Base-by-base conservation (phyloP, 2,888 invertebrate species). In the Uropetala carovei region DNA sequence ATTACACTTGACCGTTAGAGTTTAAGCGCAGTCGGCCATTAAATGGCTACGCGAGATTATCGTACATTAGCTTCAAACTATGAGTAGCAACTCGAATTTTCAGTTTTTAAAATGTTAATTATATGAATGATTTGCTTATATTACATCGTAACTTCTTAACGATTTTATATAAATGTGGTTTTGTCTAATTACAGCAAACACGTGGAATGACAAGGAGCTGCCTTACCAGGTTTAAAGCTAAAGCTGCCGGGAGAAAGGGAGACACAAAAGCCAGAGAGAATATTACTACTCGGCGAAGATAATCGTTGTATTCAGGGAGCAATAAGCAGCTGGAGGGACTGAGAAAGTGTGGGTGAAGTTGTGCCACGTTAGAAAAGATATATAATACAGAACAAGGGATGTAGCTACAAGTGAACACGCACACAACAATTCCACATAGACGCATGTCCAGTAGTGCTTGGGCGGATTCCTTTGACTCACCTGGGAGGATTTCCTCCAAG, bases 201-300 rank as follows among this genome's bases (percentile, higher is more conserved):
- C 92, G 83, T 92, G 92, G 92, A 92, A 82, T 27, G 92, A 92
- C 11, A 86, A 82, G 81, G 92, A 92, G 60, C 82, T 89, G 18
- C 91, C 92, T 14, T 92, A 91, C 92, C 92, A 81, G 58, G 92
- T 92, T 82, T 92, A 91, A 83, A 58, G 58, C 85, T n/a, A 10
- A 57, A 11, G 59, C 27, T 22, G 9, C 59, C 16, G 30, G 14
- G 60, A 27, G 27, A 27, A 27, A 75, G 22, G 22, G 22, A 5
- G 27, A 22, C 43, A 43, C 5, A 43, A 43, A 5, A 43, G 43
- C 43, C 43, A 43, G 3, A 1, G 43, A 43, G 5, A 1, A 43
- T 43, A 43, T 5, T 43, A 75, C 27, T 75, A 75, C 13, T 22
- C 27, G 27, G 27, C 10, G 75, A 75, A 27, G 75, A 75, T n/a